These are phyloP conservation scores for Nomada lathburiana DNA, from an alignment of 2,888 invertebrate genomes.

Conservation along the genomic window DNA sequence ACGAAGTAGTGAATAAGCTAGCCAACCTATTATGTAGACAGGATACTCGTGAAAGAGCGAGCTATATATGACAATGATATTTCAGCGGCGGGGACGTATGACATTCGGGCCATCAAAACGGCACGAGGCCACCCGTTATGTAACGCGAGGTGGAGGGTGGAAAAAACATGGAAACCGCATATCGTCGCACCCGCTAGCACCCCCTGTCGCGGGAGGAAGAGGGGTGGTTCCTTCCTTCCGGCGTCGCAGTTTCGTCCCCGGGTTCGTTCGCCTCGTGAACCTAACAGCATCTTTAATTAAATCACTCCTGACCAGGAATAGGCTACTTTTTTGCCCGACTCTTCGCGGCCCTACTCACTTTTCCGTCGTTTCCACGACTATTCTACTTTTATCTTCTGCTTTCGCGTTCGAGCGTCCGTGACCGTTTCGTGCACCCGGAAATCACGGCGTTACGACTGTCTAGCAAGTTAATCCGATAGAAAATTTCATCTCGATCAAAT, in stretches of 20 bases:
- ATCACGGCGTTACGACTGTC: slow-evolving; percentile 63
- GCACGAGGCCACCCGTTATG: slow-evolving; percentile 80
- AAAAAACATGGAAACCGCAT: slow-evolving; percentile 85
- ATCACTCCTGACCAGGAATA: slow-evolving; percentile 72
- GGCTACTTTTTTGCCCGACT: slow-evolving; percentile 63
- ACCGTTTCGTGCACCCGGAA: slow-evolving; percentile 59
- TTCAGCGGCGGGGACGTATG: slow-evolving; percentile 74
- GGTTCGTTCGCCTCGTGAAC: slow-evolving; percentile 65
- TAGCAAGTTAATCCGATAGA: slow-evolving; percentile 47
- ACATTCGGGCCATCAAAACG: slow-evolving; percentile 80
- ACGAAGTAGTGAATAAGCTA: slow-evolving; percentile 73
- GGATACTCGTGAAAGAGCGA: slow-evolving; percentile 61
- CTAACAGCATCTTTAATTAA: slow-evolving; percentile 80
- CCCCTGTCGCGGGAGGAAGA: slow-evolving; percentile 55
- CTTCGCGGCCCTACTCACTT: not conserved
- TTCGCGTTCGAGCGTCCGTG: slow-evolving; percentile 42
- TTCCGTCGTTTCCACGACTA: not conserved
- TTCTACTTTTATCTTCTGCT: slow-evolving; percentile 12
- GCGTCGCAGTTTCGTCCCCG: slow-evolving; percentile 74
- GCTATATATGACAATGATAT: slow-evolving; percentile 76
- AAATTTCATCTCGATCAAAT: slow-evolving; percentile 50
- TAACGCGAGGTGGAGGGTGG: slow-evolving; percentile 75
- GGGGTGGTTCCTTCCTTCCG: slow-evolving; percentile 82
- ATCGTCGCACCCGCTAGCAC: slow-evolving; percentile 79
- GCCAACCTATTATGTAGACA: slow-evolving; percentile 68